Base-by-base conservation (phyloP, 2,113 vertebrate genomes). In the Apus apus region DNA sequence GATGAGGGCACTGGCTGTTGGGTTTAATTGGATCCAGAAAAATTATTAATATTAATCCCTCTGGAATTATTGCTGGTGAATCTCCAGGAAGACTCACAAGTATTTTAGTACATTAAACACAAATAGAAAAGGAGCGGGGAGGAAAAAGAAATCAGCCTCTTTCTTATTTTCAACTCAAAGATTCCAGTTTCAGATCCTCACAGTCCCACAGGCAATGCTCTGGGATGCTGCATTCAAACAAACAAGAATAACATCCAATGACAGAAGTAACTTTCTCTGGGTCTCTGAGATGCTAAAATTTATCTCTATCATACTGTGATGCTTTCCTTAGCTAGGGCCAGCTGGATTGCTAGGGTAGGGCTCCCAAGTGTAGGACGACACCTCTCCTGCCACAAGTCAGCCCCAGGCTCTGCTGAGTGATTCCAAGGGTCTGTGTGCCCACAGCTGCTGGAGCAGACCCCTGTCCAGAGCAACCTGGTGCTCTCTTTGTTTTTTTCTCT, bases 1-100 rank as follows among this genome's bases (percentile, higher is more conserved):
- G 8, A 75, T 94, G 96, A 94, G 23, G 58, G 23, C 19, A 94
- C 54, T 94, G 62, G 62, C 91, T 95, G 78, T 89, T 93, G 76
- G 36, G 50, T 83, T 91, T 91, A 87, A 85, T 48, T 79, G 32
- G n/a, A 95, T 95, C 60, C 94, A 96, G 81, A 93, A 89, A 85
- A 93, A 72, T 34, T 3, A 82, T 87, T 81, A 95, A 9, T 85
- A 93, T 94, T 94, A 85, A 71, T 91, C 91, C 54, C 67, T 48
- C 26, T 51, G 43, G 89, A 85, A 85, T 89, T 75, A 79, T 73
- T 79, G 17, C 29, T 87, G 85, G 81, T 85, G 60, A 76, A 73
- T 51, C 43, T 95, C 91, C 93, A 83, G 66, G 62, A 92, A 92
- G 92, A 87, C 46, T 91, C 54, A 73, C 30, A 70, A 85, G 15